Evolutionary conservation across 2,888 invertebrate genomes (phyloP).

Genomic region (Sarcophaga variegata): DNA sequence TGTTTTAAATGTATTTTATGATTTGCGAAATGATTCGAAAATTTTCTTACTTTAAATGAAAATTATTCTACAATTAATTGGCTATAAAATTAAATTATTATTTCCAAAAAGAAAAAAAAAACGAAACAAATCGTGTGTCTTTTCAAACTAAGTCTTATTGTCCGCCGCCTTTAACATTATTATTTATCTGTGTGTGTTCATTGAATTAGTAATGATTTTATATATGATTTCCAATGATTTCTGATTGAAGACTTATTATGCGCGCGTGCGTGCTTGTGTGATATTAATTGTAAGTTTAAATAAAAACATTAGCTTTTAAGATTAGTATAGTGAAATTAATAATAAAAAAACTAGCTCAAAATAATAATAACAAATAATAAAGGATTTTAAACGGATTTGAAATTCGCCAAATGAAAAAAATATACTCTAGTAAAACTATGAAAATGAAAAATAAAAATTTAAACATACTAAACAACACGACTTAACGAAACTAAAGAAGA

Average conservation of each 20-base stretch:
- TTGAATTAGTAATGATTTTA: constrained; percentile 57
- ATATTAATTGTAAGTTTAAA: constrained; percentile 73
- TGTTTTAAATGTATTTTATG: no score
- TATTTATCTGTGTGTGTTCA: constrained; percentile 51
- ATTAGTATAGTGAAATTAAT: constrained; percentile 47
- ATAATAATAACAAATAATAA: constrained; percentile 63
- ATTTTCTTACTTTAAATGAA: no score
- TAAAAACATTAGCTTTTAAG: constrained; percentile 67
- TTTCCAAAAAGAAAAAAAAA: constrained; percentile 10
- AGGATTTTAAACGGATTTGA: constrained; percentile 74
- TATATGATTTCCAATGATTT: constrained; percentile 67
- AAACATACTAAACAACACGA: constrained; percentile 53
- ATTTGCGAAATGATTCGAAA: no score
- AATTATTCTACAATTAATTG: background rate
- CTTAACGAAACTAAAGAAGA: constrained; percentile 58
- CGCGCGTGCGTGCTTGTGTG: constrained; percentile 73
- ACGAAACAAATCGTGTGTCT: constrained; percentile 46
- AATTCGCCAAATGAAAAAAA: constrained; percentile 65
- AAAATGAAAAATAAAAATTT: constrained; percentile 30
- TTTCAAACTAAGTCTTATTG: constrained; percentile 57
- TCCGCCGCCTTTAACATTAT: constrained; percentile 51
- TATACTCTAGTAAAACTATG: constrained; percentile 55
- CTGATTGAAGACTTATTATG: constrained; percentile 72
- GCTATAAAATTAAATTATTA: constrained; percentile 16
- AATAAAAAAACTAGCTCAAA: constrained; percentile 64